Evolutionary conservation across 2,888 invertebrate genomes (phyloP).

Genomic region (Limnephilus lunatus): DNA sequence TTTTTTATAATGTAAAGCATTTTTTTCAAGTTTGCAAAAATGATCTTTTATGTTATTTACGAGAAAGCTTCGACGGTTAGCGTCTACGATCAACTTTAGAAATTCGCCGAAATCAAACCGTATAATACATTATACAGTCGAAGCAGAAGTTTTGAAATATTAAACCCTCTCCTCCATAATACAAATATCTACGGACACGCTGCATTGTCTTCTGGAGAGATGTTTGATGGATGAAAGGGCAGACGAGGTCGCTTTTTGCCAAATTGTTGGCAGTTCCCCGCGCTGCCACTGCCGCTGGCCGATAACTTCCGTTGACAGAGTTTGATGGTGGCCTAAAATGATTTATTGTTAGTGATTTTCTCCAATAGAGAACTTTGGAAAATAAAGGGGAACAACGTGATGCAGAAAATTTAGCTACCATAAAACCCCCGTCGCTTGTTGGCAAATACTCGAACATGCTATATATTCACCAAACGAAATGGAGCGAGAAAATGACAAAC

Average conservation of each 20-base stretch:
- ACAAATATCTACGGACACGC: constrained; percentile 17
- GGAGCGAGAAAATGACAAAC: neutral
- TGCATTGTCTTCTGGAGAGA: constrained; percentile 14
- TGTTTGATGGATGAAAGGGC: constrained; percentile 46
- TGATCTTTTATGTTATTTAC: neutral
- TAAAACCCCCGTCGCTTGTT: constrained; percentile 18
- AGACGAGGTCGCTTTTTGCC: constrained; percentile 24
- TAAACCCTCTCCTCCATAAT: neutral
- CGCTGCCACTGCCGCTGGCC: constrained; percentile 16
- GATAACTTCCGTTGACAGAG: constrained; percentile 58
- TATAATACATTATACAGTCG: neutral
- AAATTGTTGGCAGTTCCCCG: constrained; percentile 45
- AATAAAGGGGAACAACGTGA: constrained; percentile 6
- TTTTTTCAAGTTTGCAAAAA: neutral
- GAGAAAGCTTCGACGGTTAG: neutral
- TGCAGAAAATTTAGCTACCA: constrained; percentile 36
- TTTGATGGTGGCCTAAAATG: constrained; percentile 58
- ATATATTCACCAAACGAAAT: constrained; percentile 2
- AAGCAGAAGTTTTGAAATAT: neutral
- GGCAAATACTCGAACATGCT: constrained; percentile 5
- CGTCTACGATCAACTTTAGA: neutral
- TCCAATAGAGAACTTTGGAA: neutral
- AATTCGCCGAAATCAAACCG: neutral
- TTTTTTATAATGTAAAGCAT: neutral
- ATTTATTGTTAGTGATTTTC: constrained; percentile 58